Evolutionary conservation across 2,888 invertebrate species (phyloP).

Genomic region (Drosophila formosana): DNA sequence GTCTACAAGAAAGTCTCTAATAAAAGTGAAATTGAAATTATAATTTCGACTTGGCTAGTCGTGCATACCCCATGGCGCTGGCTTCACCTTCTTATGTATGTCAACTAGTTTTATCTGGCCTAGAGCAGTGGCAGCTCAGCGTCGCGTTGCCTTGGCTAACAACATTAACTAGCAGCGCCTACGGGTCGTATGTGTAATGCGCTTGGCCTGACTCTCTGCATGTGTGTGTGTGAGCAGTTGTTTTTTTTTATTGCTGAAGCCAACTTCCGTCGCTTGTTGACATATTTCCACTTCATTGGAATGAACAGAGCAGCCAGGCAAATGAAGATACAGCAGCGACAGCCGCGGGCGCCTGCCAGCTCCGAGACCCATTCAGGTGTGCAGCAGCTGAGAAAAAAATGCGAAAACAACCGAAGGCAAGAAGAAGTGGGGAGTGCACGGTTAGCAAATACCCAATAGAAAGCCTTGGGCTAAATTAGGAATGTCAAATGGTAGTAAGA

Average conservation of each 20-base stretch:
- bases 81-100: conserved; percentile 50
- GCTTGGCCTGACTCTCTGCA: conserved; percentile 14
- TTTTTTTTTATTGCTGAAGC: conserved; percentile 50
- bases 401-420: neutral
- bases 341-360: conserved; percentile 47
- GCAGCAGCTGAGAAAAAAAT: conserved; percentile 18
- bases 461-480: fast-evolving
- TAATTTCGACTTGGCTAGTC: neutral
- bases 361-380: conserved; percentile 64
- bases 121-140: conserved; percentile 49
- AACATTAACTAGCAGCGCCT: conserved; percentile 73
- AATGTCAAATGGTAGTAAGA: neutral
- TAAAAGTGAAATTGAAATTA: neutral
- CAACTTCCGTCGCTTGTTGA: conserved; percentile 80
- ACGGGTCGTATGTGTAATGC: conserved; percentile 63
- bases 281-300: conserved; percentile 80
- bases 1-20: too few species aligned
- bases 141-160: conserved; percentile 48
- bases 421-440: neutral
- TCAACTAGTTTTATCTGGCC: conserved; percentile 78
- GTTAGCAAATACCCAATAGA: neutral
- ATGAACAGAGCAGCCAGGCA: conserved; percentile 57
- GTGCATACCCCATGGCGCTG: conserved; percentile 18
- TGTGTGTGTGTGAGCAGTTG: conserved; percentile 21
- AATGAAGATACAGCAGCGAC: conserved; percentile 73